These are phyloP conservation scores for Acanthis flammea DNA, from an alignment of 2,797 vertebrate species.

Conservation along the genomic window DNA sequence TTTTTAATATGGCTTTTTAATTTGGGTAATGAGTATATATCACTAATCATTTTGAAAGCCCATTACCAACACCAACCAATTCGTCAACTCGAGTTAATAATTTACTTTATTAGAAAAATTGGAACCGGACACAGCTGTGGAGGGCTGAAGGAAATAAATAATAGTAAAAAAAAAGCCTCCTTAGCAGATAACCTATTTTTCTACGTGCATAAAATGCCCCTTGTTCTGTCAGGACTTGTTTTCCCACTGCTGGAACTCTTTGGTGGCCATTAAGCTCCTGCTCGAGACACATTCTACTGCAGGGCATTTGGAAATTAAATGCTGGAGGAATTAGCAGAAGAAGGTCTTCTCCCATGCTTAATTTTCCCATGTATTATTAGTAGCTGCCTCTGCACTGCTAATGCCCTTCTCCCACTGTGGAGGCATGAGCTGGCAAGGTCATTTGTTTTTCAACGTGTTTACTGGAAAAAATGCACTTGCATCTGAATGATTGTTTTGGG, in stretches of 20 bases:
- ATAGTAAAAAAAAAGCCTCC: background rate
- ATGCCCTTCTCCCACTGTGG: conserved; percentile 56
- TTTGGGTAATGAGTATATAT: conserved; percentile 68
- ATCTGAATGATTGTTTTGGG: conserved; percentile 67
- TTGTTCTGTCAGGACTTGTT: conserved; percentile 26
- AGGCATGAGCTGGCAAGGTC: conserved; percentile 53
- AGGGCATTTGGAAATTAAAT: conserved; percentile 67
- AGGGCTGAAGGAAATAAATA: background rate
- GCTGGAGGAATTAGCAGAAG: conserved; percentile 56
- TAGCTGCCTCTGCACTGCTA: conserved; percentile 40
- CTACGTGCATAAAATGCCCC: background rate
- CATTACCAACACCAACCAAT: conserved; percentile 65
- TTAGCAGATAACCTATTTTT: conserved; percentile 46
- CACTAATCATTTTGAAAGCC: conserved; percentile 67
- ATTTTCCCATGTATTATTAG: conserved; percentile 64
- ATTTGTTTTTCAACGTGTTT: conserved; percentile 68
- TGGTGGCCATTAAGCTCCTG: conserved; percentile 35
- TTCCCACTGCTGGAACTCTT: conserved; percentile 40
- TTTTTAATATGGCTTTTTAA: conserved; percentile 68
- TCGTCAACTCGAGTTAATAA: conserved; percentile 57
- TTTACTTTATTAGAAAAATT: conserved; percentile 54
- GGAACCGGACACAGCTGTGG: conserved; percentile 31
- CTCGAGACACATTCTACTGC: conserved; percentile 49
- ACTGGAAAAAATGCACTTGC: conserved; percentile 64
- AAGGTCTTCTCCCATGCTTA: conserved; percentile 49